These are phyloP conservation scores for Corythornis madagascariensis DNA, from an alignment of 2,113 vertebrate species.

Conservation along the genomic window DNA sequence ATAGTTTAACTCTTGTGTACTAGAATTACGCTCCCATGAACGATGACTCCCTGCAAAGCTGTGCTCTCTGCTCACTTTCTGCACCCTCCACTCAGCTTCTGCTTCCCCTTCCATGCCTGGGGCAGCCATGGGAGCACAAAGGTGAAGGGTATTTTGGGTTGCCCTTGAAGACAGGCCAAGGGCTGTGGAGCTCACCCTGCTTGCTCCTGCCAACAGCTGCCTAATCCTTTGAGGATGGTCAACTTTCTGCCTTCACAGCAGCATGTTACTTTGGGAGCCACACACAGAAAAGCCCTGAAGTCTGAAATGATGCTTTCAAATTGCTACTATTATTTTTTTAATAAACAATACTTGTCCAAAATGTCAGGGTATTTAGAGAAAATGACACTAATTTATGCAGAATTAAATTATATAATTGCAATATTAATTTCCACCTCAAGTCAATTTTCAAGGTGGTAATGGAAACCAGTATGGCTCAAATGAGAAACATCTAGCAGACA, in stretches of 20 bases:
- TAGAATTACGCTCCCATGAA: not conserved
- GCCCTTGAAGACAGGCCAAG: not conserved
- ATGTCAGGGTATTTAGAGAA: conserved; percentile 11
- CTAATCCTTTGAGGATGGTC: not conserved
- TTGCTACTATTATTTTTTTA: not conserved
- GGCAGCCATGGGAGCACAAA: not conserved
- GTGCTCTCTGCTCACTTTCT: not conserved
- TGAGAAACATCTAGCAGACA: conserved; percentile 41
- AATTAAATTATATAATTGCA: conserved; percentile 40
- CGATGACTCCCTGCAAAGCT: accelerated
- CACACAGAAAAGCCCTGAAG: not conserved
- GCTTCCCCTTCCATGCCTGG: not conserved
- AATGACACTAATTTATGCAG: conserved; percentile 44
- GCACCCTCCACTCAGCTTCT: conserved; percentile 13
- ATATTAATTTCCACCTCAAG: conserved; percentile 53
- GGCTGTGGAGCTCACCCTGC: not conserved
- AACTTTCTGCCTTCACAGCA: not conserved
- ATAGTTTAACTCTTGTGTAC: not conserved
- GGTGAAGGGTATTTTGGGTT: not conserved
- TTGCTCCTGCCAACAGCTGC: not conserved
- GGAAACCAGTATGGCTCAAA: conserved; percentile 23
- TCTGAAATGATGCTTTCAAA: not conserved
- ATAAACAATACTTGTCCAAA: not conserved
- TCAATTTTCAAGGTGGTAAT: conserved; percentile 49
- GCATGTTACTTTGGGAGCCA: not conserved